Conservation (phyloP, 2,888 invertebrate genomes). For the Lomographa bimaculata region DNA sequence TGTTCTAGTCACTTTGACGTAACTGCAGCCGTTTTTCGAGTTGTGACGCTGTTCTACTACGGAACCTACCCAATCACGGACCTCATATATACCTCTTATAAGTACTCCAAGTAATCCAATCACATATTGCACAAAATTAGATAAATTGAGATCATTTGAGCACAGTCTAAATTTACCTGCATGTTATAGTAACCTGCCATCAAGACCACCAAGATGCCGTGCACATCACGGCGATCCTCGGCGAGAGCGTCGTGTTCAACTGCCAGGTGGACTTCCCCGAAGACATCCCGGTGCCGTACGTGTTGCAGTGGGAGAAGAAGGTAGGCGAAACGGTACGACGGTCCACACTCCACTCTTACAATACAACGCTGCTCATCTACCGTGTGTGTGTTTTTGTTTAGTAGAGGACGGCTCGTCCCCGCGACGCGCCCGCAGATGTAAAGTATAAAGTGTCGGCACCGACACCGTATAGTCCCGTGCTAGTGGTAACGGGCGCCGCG, state of each 20-base stretch:
- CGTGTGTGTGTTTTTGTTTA: conserved; percentile 83
- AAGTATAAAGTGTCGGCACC: conserved; percentile 72
- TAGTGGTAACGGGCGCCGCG: conserved; percentile 73
- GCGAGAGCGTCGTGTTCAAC: conserved; percentile 98
- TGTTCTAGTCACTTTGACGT: no score
- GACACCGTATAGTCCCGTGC: conserved; percentile 70
- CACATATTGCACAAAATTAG: no score
- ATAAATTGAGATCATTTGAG: no score
- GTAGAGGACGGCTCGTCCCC: conserved; percentile 79
- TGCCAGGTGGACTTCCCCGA: conserved; percentile 99
- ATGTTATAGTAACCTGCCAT: conserved; percentile 86
- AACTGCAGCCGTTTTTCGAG: no score
- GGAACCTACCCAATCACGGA: no score
- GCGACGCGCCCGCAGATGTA: conserved; percentile 78
- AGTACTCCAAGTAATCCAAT: no score
- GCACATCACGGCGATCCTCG: conserved; percentile 98
- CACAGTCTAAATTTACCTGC: no score
- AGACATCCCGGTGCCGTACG: conserved; percentile 97
- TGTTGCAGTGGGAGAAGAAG: conserved; percentile 99
- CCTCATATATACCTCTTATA: no score
- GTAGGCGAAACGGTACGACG: conserved; percentile 98
- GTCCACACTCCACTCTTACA: conserved; percentile 82
- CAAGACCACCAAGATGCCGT: conserved; percentile 96
- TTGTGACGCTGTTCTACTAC: no score
- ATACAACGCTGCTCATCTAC: conserved; percentile 82